phyloP scores from a whole-genome alignment of 1,140 invertebrate species.

The Drosophila ananassae region DNA sequence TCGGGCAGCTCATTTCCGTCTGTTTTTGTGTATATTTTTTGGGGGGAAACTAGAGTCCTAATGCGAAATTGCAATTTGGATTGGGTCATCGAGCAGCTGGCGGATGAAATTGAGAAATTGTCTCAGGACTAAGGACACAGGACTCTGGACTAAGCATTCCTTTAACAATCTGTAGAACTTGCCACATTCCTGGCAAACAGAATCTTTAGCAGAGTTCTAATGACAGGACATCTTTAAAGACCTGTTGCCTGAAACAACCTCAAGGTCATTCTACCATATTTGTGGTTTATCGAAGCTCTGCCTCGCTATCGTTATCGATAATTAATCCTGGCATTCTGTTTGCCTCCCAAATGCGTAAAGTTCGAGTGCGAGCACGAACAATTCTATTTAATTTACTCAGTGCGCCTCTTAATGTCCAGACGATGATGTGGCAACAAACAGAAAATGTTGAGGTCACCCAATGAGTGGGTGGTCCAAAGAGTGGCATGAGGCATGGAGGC shows the following conservation, averaged over 20 bases:
- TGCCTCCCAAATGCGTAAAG: constrained; percentile 3
- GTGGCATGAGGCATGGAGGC: background rate
- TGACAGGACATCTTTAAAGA: background rate
- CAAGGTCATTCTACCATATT: constrained; percentile 2
- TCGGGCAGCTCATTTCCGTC: constrained; percentile 41
- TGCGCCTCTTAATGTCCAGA: constrained; percentile 14
- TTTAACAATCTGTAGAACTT: constrained; percentile 19
- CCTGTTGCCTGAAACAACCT: background rate
- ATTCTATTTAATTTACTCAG: constrained; percentile 72
- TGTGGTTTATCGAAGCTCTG: constrained; percentile 7
- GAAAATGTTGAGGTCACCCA: constrained; percentile 37
- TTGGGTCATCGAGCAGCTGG: background rate
- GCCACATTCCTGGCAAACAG: background rate
- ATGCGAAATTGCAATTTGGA: constrained; percentile 21
- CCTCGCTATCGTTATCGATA: constrained; percentile 24
- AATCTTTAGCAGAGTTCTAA: background rate
- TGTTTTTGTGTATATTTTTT: background rate
- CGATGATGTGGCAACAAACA: constrained; percentile 36
- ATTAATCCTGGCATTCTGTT: constrained; percentile 9
- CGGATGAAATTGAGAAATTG: constrained; percentile 36
- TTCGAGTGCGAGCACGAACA: constrained; percentile 39
- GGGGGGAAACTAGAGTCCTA: background rate
- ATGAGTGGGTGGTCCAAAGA: background rate
- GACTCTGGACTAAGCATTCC: constrained; percentile 7
- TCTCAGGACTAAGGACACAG: constrained; percentile 9